phyloP scores from a whole-genome alignment of 2,797 vertebrate genomes.

The Nyctibius grandis region DNA sequence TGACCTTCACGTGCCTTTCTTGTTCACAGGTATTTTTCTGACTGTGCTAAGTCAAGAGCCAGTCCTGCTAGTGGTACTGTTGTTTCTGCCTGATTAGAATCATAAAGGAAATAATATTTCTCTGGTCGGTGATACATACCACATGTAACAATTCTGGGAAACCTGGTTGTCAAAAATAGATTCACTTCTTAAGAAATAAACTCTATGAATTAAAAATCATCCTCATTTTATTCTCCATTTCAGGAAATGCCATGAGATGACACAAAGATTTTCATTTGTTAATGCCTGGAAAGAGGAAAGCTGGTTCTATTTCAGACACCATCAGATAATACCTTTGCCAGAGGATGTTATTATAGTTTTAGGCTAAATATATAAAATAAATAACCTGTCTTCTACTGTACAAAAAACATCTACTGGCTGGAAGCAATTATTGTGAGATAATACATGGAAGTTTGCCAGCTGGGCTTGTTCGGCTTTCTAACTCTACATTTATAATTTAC shows the following conservation, averaged over 20 bases:
- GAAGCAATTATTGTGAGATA: constrained; percentile 41
- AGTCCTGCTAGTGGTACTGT: background rate
- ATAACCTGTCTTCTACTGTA: constrained; percentile 36
- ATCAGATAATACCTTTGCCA: constrained; percentile 61
- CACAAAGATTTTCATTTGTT: constrained; percentile 38
- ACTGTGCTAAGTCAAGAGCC: background rate
- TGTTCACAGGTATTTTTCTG: constrained; percentile 9
- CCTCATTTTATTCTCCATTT: constrained; percentile 35
- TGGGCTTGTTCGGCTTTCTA: background rate
- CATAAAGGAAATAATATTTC: constrained; percentile 33
- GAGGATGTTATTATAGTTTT: constrained; percentile 61
- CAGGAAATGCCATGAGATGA: constrained; percentile 60
- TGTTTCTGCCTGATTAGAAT: background rate
- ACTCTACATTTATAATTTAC: constrained; percentile 1
- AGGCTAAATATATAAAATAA: constrained; percentile 59
- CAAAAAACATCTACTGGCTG: constrained; percentile 19
- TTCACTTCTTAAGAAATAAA: constrained; percentile 55
- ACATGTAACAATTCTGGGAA: constrained; percentile 64
- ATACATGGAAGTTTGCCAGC: constrained; percentile 16
- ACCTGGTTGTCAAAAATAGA: constrained; percentile 49
- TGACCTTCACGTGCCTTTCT: background rate
- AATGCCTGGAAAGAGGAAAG: constrained; percentile 60
- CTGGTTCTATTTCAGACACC: constrained; percentile 53
- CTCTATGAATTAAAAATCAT: constrained; percentile 37
- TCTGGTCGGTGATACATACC: constrained; percentile 26